phyloP scores from a whole-genome alignment of 2,113 vertebrate species.

The Entomyzon cyanotis region DNA sequence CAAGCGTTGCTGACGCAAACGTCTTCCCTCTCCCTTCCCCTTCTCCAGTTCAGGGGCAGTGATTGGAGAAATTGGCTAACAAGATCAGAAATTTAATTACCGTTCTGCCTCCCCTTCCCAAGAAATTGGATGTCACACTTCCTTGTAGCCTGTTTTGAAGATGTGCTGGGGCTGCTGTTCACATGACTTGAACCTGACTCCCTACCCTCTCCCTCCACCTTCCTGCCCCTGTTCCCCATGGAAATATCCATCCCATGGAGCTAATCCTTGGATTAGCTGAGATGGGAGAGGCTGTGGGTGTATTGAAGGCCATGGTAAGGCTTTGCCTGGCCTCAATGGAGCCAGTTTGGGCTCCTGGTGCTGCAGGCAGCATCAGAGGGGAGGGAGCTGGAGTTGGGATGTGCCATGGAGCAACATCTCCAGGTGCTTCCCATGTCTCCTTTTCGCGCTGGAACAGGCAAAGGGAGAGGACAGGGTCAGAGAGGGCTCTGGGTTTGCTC shows the following conservation, averaged over 20 bases:
- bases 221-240: neutral
- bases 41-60: conserved; percentile 79
- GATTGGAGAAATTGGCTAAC: conserved; percentile 86
- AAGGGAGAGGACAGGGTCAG: neutral
- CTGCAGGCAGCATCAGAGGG: neutral
- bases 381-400: neutral
- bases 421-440: neutral
- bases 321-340: neutral
- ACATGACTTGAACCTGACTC: conserved; percentile 22
- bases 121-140: conserved; percentile 83
- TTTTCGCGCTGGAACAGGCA: neutral
- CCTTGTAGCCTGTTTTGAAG: conserved; percentile 56
- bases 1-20: conserved; percentile 66
- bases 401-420: neutral
- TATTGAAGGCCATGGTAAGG: fast-evolving
- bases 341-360: neutral
- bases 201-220: neutral
- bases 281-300: fast-evolving
- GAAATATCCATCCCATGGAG: neutral
- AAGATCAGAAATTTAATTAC: conserved; percentile 89
- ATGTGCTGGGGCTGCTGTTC: conserved; percentile 49
- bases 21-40: conserved; percentile 72
- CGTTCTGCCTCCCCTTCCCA: conserved; percentile 75
- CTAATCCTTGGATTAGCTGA: neutral
- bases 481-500: neutral